These are phyloP conservation scores for Tanytarsus gracilentus DNA, from an alignment of 2,888 invertebrate species.

Conservation along the genomic window DNA sequence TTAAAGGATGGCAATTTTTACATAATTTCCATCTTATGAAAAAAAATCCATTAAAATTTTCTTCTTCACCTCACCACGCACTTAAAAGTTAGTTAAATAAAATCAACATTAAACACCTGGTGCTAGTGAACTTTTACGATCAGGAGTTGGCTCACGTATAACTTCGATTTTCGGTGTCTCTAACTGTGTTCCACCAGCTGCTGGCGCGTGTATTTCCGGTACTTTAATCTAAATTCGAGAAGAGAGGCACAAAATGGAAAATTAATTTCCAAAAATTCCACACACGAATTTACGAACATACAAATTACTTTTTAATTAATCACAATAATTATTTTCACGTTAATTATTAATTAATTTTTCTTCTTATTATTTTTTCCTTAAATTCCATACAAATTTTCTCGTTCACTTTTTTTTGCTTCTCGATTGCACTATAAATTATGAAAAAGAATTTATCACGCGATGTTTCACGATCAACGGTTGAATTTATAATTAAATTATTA, in stretches of 20 bases:
- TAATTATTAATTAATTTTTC: not conserved
- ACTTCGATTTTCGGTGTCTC: conserved; percentile 79
- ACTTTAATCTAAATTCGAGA: conserved; percentile 37
- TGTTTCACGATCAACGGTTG: conserved; percentile 23
- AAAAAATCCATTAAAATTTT: not conserved
- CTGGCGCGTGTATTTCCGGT: conserved; percentile 63
- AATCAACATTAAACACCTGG: conserved; percentile 40
- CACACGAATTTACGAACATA: not conserved
- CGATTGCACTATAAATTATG: no score
- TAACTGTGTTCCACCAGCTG: conserved; percentile 37
- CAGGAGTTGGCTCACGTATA: conserved; percentile 62
- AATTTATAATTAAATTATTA: conserved; percentile 26
- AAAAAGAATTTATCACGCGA: no score
- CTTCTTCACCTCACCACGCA: not conserved
- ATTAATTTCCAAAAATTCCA: not conserved
- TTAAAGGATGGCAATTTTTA: not conserved
- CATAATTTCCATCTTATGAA: not conserved
- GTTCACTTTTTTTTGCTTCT: conserved; percentile 6
- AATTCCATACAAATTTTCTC: not conserved
- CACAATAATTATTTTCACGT: not conserved
- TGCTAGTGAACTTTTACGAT: conserved; percentile 66
- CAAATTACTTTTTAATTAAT: conserved; percentile 4
- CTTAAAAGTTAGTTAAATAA: conserved; percentile 32
- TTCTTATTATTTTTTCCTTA: no score
- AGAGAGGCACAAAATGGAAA: not conserved